phyloP scores from a whole-genome alignment of 2,113 vertebrate genomes.

The Galbula dea region DNA sequence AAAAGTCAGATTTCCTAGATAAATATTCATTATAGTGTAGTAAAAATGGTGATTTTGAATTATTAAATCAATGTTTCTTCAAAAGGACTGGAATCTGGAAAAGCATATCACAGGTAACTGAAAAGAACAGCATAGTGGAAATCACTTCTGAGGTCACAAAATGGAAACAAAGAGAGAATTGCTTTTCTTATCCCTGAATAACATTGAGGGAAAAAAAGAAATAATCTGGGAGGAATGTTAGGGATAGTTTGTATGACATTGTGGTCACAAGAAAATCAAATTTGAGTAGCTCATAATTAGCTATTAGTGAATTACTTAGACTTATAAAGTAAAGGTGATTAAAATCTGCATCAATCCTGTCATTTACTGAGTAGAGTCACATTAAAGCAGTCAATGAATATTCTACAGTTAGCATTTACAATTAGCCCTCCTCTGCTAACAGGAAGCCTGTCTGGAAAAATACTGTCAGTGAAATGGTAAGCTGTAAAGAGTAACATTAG shows the following conservation, averaged over 20 bases:
- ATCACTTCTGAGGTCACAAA: neutral
- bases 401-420: neutral
- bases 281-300: neutral
- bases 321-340: neutral
- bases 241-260: neutral
- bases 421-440: neutral
- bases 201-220: neutral
- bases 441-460: constrained; percentile 6
- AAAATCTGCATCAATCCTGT: neutral
- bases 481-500: neutral
- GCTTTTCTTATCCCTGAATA: neutral
- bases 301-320: neutral
- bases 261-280: neutral
- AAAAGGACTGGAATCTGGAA: neutral
- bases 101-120: neutral
- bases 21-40: neutral
- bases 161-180: neutral
- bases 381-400: neutral
- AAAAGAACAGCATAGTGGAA: neutral
- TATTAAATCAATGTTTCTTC: neutral
- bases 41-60: neutral
- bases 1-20: neutral
- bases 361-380: neutral
- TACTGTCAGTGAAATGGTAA: neutral
- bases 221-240: accelerated